phyloP scores from a whole-genome alignment of 2,113 vertebrate species.

The Himantopus leucocephalus region DNA sequence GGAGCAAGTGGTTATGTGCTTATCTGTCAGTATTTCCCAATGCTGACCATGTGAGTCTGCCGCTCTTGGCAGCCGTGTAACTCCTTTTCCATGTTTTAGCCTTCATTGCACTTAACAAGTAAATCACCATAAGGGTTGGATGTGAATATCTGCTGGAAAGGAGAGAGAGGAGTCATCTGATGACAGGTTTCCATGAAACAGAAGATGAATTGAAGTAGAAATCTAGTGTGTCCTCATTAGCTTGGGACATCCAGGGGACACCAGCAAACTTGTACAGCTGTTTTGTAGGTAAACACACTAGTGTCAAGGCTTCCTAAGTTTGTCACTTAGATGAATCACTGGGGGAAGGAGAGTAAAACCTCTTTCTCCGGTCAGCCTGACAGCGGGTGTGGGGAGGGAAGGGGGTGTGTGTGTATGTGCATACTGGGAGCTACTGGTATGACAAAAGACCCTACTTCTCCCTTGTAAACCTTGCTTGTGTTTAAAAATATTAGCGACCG shows the following conservation, averaged over 20 bases:
- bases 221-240: background rate
- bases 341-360: background rate
- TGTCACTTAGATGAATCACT: background rate
- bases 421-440: background rate
- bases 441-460: background rate
- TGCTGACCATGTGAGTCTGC: background rate
- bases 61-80: background rate
- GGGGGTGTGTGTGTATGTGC: too few relatives aligned
- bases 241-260: background rate
- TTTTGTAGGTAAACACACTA: background rate
- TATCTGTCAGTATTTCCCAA: conserved; percentile 14
- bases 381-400: rapidly evolving
- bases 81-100: background rate
- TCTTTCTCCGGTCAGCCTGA: background rate
- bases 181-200: background rate
- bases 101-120: background rate
- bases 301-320: background rate
- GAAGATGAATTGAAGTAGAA: background rate
- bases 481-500: background rate
- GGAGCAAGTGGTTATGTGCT: background rate
- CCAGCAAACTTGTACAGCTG: background rate
- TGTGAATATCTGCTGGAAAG: background rate
- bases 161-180: background rate
- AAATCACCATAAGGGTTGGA: background rate
- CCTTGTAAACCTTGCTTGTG: background rate